Conservation (phyloP, 2,888 invertebrate genomes). For the Aspidiotus destructor region DNA sequence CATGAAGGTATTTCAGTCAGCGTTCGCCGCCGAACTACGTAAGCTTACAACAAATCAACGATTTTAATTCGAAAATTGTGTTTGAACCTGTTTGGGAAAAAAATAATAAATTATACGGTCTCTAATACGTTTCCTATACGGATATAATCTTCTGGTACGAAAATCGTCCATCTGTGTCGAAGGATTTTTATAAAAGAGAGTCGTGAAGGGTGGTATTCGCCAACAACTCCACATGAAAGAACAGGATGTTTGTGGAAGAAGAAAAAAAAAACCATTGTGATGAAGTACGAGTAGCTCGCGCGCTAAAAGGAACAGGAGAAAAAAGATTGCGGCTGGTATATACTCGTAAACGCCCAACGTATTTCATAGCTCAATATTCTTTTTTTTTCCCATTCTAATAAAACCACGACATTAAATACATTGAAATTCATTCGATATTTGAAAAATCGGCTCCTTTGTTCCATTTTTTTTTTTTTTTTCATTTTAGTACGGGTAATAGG, state of each 20-base stretch:
- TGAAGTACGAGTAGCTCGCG: neutral
- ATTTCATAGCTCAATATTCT: neutral
- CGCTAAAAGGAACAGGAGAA: neutral
- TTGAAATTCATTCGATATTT: neutral
- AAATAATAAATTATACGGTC: constrained; percentile 7
- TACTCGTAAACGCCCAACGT: constrained; percentile 8
- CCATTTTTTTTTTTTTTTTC: neutral
- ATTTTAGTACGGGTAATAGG: neutral
- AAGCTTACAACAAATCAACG: neutral
- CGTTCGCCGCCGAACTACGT: neutral
- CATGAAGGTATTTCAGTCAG: neutral
- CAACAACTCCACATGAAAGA: constrained; percentile 15
- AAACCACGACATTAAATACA: constrained; percentile 1
- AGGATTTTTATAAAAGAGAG: constrained; percentile 7
- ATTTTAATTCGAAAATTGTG: neutral
- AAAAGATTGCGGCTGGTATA: constrained; percentile 22
- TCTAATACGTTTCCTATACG: constrained; percentile 29
- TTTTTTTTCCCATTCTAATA: neutral
- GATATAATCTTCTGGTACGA: constrained; percentile 1
- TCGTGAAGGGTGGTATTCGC: constrained; percentile 21
- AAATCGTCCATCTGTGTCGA: constrained; percentile 21
- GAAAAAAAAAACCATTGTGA: constrained; percentile 20
- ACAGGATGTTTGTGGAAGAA: constrained; percentile 32
- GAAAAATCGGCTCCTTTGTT: constrained; percentile 2
- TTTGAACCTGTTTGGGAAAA: neutral